phyloP scores from a whole-genome alignment of 2,797 vertebrate species.

The Chaetodon trifasciatus region DNA sequence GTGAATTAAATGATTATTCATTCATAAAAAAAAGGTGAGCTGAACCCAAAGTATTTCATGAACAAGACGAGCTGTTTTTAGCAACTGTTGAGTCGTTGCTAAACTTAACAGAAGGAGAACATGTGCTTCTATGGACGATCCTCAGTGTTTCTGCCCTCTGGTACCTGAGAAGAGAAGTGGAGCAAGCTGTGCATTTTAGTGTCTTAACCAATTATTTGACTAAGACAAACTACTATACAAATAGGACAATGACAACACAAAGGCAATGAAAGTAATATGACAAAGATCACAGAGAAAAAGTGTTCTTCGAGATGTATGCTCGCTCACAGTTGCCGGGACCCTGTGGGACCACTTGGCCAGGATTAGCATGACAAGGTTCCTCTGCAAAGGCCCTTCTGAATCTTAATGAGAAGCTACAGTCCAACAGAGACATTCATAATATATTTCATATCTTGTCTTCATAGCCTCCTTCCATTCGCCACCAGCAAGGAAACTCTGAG shows the following conservation, averaged over 20 bases:
- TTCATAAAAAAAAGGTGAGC: constrained; percentile 49
- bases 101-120: not conserved
- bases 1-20: constrained; percentile 47
- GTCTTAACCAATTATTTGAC: constrained; percentile 68
- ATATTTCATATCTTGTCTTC: constrained; percentile 80
- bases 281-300: constrained; percentile 68
- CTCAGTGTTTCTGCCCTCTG: constrained; percentile 23
- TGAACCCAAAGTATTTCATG: constrained; percentile 37
- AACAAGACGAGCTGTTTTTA: constrained; percentile 28
- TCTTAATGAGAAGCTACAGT: constrained; percentile 81
- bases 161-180: constrained; percentile 32
- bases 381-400: constrained; percentile 71
- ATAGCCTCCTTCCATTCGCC: constrained; percentile 77
- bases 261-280: constrained; percentile 65
- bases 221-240: constrained; percentile 73
- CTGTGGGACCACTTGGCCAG: constrained; percentile 79
- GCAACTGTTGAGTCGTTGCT: constrained; percentile 24
- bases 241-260: constrained; percentile 78
- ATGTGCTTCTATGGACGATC: not conserved
- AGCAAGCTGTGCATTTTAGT: constrained; percentile 43
- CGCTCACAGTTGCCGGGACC: constrained; percentile 67
- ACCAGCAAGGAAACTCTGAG: constrained; percentile 85
- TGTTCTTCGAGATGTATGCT: constrained; percentile 63
- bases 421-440: constrained; percentile 81
- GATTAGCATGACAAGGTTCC: constrained; percentile 84